Conservation (phyloP, 2,113 vertebrate species). For the Urocolius indicus region DNA sequence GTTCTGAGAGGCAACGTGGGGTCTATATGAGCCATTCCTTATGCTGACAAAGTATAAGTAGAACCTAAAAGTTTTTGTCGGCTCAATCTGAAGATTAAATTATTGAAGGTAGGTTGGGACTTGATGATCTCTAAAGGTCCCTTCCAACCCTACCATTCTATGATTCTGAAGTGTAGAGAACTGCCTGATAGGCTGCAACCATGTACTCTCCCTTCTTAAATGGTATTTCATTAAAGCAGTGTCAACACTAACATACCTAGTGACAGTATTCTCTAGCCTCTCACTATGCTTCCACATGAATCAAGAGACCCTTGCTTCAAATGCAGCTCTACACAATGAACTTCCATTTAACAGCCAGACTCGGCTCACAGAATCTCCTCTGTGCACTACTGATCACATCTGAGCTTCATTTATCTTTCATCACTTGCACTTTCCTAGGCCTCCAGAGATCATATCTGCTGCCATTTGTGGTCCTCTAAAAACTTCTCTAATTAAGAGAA, state of each 20-base stretch:
- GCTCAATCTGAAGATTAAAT: neutral
- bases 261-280: neutral
- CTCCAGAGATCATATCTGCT: neutral
- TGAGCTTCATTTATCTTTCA: neutral
- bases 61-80: neutral
- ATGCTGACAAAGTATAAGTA: neutral
- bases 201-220: neutral
- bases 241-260: neutral
- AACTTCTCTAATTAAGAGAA: neutral
- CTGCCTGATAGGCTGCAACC: neutral
- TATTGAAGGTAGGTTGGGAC: too few species aligned
- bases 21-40: neutral
- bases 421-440: neutral
- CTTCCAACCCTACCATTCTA: too few species aligned
- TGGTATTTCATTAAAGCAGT: neutral
- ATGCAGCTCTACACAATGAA: neutral
- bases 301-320: neutral
- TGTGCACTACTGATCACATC: neutral
- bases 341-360: neutral
- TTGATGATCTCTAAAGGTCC: too few species aligned
- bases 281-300: neutral
- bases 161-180: neutral
- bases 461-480: neutral
- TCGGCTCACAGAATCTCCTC: neutral
- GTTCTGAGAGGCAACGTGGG: neutral